These are phyloP conservation scores for Philaenus spumarius DNA, from an alignment of 1,140 invertebrate genomes.

Conservation along the genomic window DNA sequence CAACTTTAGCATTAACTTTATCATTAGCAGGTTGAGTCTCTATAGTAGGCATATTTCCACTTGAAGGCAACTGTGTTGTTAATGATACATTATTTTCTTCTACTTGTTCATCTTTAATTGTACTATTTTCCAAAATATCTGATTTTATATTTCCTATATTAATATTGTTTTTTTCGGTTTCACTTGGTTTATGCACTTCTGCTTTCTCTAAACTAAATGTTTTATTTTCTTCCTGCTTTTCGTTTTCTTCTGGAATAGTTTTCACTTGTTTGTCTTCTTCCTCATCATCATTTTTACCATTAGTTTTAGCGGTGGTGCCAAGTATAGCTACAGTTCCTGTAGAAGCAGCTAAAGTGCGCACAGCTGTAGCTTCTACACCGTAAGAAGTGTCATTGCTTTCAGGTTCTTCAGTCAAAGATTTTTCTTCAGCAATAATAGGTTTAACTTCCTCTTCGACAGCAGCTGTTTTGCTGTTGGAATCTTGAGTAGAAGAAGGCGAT, in stretches of 20 bases:
- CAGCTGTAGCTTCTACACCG: slow-evolving; percentile 31
- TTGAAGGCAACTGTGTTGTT: not conserved
- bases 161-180: not conserved
- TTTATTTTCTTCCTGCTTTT: slow-evolving; percentile 3
- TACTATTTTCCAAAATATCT: not conserved
- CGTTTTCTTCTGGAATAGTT: not conserved
- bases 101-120: not conserved
- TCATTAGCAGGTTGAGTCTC: too few species aligned
- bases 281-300: not conserved
- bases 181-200: not conserved
- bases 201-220: not conserved
- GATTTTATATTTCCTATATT: not conserved
- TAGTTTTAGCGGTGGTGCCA: slow-evolving; percentile 29
- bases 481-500: slow-evolving; percentile 25
- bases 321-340: slow-evolving; percentile 32
- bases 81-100: not conserved
- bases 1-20: not conserved
- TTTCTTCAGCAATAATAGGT: slow-evolving; percentile 3
- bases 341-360: slow-evolving; percentile 27
- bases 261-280: slow-evolving; percentile 1
- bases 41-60: too few species aligned
- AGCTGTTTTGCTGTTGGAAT: slow-evolving; percentile 15
- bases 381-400: slow-evolving; percentile 27
- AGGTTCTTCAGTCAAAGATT: slow-evolving; percentile 18
- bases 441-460: not conserved